Evolutionary conservation across 2,113 vertebrate species (phyloP).

Genomic region (Bungarus multicinctus): DNA sequence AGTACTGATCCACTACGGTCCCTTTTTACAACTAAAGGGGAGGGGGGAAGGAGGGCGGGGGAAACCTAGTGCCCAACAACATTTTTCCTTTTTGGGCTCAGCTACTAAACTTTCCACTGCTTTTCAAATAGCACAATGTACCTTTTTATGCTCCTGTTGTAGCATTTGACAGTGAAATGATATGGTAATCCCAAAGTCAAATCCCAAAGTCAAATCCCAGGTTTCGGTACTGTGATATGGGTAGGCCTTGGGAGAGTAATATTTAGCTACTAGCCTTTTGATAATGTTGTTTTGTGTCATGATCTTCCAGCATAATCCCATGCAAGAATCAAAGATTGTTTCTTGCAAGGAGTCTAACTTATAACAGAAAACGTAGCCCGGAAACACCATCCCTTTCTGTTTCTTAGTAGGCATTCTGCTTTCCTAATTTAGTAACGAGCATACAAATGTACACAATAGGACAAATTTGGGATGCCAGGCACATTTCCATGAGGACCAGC

Average conservation of each 20-base stretch:
- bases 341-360: slow-evolving; percentile 68
- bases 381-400: slow-evolving; percentile 72
- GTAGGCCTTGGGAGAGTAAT: slow-evolving; percentile 15
- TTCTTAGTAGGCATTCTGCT: slow-evolving; percentile 78
- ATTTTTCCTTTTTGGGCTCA: slow-evolving; percentile 24
- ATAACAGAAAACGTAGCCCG: slow-evolving; percentile 58
- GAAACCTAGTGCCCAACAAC: neutral
- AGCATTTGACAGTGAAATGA: slow-evolving; percentile 17
- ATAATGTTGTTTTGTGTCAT: slow-evolving; percentile 13
- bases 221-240: slow-evolving; percentile 41
- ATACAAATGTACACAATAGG: slow-evolving; percentile 86
- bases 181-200: neutral
- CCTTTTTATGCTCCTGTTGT: slow-evolving; percentile 37
- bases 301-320: slow-evolving; percentile 31
- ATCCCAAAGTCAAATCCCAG: slow-evolving; percentile 23
- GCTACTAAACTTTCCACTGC: slow-evolving; percentile 46
- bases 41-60: neutral
- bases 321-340: slow-evolving; percentile 59
- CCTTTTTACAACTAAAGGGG: too few relatives aligned
- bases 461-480: slow-evolving; percentile 89
- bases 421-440: slow-evolving; percentile 96
- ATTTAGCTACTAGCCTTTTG: neutral
- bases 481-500: slow-evolving; percentile 74
- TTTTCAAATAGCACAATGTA: slow-evolving; percentile 12
- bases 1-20: too few relatives aligned